Evolutionary conservation across 2,888 invertebrate genomes (phyloP).

Genomic region (Drosophila testacea): DNA sequence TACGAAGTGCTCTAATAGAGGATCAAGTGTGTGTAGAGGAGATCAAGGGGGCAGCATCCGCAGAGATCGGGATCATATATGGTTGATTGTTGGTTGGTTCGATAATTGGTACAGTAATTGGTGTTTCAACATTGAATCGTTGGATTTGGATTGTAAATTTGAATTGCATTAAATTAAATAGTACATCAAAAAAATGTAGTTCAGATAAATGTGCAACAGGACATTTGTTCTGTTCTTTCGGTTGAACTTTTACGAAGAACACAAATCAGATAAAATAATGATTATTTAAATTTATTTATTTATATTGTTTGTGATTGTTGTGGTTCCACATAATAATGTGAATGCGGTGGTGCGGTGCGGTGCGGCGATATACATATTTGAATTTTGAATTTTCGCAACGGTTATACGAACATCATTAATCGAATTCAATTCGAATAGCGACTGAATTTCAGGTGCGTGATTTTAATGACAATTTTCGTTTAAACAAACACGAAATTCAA

Average conservation of each 20-base stretch:
- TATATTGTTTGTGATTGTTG: constrained; percentile 19
- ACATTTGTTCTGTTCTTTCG: constrained; percentile 17
- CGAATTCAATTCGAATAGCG: constrained; percentile 1
- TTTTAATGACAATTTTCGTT: constrained; percentile 15
- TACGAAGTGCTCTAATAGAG: constrained; percentile 80
- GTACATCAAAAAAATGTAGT: constrained; percentile 27
- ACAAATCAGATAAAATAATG: constrained; percentile 34
- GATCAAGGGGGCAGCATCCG: constrained; percentile 27
- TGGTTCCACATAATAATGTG: constrained; percentile 3
- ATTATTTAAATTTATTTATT: constrained; percentile 20
- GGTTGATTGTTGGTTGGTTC: constrained; percentile 16
- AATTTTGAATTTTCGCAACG: constrained; percentile 34
- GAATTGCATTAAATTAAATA: constrained; percentile 70
- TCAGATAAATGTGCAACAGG: constrained; percentile 27
- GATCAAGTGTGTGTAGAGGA: constrained; percentile 1
- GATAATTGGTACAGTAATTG: constrained; percentile 9
- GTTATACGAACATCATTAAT: constrained; percentile 46
- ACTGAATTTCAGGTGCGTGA: not conserved
- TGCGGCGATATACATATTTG: constrained; percentile 27
- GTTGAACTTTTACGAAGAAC: constrained; percentile 26
- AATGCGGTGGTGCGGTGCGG: constrained; percentile 30
- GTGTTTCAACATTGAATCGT: constrained; percentile 25
- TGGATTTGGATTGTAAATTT: constrained; percentile 62
- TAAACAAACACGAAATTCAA: not conserved
- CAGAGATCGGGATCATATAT: constrained; percentile 20